phyloP scores from a whole-genome alignment of 2,113 vertebrate species.

The Oreochromis niloticus region DNA sequence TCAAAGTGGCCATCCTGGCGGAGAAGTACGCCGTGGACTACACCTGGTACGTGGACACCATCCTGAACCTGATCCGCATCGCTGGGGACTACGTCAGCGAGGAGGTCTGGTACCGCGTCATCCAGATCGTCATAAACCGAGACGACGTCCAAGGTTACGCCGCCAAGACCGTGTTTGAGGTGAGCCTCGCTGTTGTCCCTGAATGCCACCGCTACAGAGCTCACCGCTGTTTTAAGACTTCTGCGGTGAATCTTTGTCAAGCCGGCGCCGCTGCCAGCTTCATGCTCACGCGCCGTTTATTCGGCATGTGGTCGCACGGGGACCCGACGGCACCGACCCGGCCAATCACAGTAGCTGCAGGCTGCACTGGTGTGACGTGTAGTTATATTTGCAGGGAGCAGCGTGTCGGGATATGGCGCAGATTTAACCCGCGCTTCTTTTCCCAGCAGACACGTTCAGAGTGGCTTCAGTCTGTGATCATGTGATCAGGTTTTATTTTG shows the following conservation, averaged over 20 bases:
- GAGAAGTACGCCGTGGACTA: constrained; percentile 93
- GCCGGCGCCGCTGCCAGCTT: fast-evolving
- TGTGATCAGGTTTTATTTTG: background rate
- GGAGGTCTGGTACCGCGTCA: constrained; percentile 92
- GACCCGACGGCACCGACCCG: fast-evolving
- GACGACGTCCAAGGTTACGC: constrained; percentile 92
- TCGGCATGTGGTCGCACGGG: fast-evolving
- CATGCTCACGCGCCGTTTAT: fast-evolving
- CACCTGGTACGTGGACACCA: constrained; percentile 94
- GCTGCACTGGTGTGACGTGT: background rate
- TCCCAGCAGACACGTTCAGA: background rate
- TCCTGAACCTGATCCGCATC: constrained; percentile 90
- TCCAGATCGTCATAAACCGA: constrained; percentile 91
- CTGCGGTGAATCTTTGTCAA: background rate
- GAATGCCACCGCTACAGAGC: background rate
- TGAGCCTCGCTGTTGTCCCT: background rate
- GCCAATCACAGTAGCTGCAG: background rate
- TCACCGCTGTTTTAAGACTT: background rate
- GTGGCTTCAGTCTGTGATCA: background rate
- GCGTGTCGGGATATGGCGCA: background rate
- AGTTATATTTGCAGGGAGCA: background rate
- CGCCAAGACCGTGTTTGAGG: constrained; percentile 92
- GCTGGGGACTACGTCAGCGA: constrained; percentile 92
- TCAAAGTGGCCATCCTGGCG: constrained; percentile 89
- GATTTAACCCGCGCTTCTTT: background rate